phyloP scores from a whole-genome alignment of 1,140 invertebrate genomes.

The Oncopodura yosiiana region DNA sequence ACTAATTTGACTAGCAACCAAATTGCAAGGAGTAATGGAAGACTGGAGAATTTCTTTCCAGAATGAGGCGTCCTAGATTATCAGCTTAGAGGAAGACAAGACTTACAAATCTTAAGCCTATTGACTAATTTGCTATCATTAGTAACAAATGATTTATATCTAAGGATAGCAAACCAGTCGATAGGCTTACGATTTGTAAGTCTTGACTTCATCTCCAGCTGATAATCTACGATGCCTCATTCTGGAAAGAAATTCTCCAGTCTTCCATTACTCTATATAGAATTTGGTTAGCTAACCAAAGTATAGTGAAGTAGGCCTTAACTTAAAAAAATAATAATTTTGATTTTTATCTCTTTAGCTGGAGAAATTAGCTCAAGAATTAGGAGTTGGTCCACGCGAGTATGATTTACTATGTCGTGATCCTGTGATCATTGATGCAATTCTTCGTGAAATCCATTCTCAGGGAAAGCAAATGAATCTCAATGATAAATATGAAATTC shows the following conservation, averaged over 20 bases:
- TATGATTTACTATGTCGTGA: slow-evolving; percentile 67
- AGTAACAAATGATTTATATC: too few species aligned
- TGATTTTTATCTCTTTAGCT: slow-evolving; percentile 44
- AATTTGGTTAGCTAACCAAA: too few species aligned
- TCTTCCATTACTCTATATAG: too few species aligned
- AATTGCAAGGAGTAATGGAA: background rate
- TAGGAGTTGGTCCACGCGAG: slow-evolving; percentile 48
- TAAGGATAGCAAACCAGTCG: too few species aligned
- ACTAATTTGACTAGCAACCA: background rate
- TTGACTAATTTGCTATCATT: too few species aligned
- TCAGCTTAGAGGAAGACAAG: too few species aligned
- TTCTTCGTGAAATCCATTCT: slow-evolving; percentile 61
- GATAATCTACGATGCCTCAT: too few species aligned
- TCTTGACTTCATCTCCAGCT: background rate
- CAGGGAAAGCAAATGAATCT: slow-evolving; percentile 50
- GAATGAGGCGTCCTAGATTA: too few species aligned
- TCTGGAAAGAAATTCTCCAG: too few species aligned
- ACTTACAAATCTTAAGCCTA: too few species aligned
- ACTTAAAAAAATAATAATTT: background rate
- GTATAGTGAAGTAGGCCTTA: background rate
- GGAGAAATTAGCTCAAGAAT: slow-evolving; percentile 53
- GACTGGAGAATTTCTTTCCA: too few species aligned
- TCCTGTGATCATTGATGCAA: slow-evolving; percentile 59
- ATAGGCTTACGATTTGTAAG: background rate
- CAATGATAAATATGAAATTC: slow-evolving; percentile 30